Base-by-base conservation (phyloP, 2,888 invertebrate genomes). In the Meteorus cinctellus region DNA sequence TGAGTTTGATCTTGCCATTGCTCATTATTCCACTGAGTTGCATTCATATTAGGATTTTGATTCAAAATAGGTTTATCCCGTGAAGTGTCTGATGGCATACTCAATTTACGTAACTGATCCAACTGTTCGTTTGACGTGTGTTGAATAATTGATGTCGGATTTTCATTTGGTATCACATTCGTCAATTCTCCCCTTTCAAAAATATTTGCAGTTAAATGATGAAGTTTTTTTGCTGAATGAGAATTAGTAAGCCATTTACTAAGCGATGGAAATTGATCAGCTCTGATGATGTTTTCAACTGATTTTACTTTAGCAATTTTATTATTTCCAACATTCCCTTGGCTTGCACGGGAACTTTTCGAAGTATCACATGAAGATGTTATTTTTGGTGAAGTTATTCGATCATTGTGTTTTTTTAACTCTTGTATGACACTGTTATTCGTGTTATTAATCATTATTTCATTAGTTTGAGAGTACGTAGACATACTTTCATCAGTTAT, bases 221-320 rank as follows among this genome's bases (percentile, higher is more conserved):
- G 70, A 41, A 63, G 12, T 24, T 24, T 51, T 24, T 55, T 34
- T 36, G 36, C 48, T 36, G 71, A 75, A 75, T 76, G 68, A 12
- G 82, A 45, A 24, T 62, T 60, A 2, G 85, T 82, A 3, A 84
- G 82, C 87, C 87, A 88, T 67, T 82, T 85, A 16, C 85, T 85
- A n/a, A 88, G 76, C 0, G 83, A 85, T 8, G 88, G 88, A 81
- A 88, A 88, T 67, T 87, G 84, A 71, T 86, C 86, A 4, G 83
- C 78, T 59, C 85, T 82, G 1, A 81, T 74, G 12, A 27, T 67
- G 69, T 29, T 78, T 60, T 12, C 45, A 19, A 29, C 19, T 65
- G 4, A 48, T 45, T 12, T 63, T 36, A 10, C 67, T 68, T 10
- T 45, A 27, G 8, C 70, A 5, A 72, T 73, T 4, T 19, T 12